Evolutionary conservation across 2,797 vertebrate genomes (phyloP).

Genomic region (Gouania willdenowi): DNA sequence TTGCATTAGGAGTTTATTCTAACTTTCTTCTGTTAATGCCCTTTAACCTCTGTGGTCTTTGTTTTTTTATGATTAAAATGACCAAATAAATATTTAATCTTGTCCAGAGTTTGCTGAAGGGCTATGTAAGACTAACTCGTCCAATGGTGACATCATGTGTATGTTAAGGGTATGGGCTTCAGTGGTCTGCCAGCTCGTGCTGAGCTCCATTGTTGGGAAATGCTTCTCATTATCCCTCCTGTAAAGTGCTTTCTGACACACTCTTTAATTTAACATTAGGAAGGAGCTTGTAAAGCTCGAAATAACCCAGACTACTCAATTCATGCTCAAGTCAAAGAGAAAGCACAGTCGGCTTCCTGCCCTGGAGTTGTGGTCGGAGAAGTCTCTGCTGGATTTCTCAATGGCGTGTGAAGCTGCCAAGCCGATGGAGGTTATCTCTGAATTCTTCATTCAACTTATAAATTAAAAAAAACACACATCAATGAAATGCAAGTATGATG

Average conservation of each 20-base stretch:
- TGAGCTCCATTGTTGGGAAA: slow-evolving; percentile 40
- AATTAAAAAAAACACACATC: too few relatives aligned
- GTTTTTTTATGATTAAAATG: slow-evolving; percentile 11
- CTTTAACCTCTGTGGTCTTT: slow-evolving; percentile 30
- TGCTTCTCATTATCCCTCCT: slow-evolving; percentile 50
- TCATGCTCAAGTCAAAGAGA: slow-evolving; percentile 21
- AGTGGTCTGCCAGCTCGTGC: slow-evolving; percentile 36
- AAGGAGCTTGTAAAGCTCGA: slow-evolving; percentile 46
- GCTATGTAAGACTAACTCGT: slow-evolving; percentile 7
- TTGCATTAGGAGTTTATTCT: too few relatives aligned
- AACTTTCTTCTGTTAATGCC: too few relatives aligned
- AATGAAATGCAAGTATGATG: too few relatives aligned
- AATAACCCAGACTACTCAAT: slow-evolving; percentile 46
- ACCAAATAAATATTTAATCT: slow-evolving; percentile 21
- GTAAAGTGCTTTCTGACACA: slow-evolving; percentile 55
- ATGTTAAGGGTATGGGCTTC: slow-evolving; percentile 34
- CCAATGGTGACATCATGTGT: slow-evolving; percentile 37
- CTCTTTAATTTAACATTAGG: slow-evolving; percentile 56
- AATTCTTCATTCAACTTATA: too few relatives aligned
- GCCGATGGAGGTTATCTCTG: slow-evolving; percentile 27
- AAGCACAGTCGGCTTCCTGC: slow-evolving; percentile 13
- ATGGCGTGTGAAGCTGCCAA: slow-evolving; percentile 18
- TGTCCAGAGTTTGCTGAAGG: slow-evolving; percentile 12
- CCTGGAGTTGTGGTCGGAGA: slow-evolving; percentile 25
- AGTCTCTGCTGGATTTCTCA: slow-evolving; percentile 42